phyloP scores from a whole-genome alignment of 2,888 invertebrate species.

The Sarcophaga caerulescens region DNA sequence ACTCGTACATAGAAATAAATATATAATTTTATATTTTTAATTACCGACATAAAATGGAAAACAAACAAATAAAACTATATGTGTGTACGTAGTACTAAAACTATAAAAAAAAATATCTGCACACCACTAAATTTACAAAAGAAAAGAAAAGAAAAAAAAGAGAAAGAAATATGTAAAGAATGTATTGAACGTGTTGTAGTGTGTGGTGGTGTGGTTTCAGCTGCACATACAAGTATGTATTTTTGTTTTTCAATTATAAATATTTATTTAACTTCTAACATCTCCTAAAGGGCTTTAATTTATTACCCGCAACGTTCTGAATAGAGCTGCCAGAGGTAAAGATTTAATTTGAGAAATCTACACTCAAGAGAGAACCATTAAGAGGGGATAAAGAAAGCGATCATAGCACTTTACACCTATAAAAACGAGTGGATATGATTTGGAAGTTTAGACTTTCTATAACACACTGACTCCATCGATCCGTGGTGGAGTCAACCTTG shows the following conservation, averaged over 20 bases:
- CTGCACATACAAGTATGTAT: neutral
- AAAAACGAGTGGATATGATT: too few species aligned
- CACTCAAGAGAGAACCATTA: too few species aligned
- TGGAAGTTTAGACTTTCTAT: too few species aligned
- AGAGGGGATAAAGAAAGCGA: too few species aligned
- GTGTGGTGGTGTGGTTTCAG: neutral
- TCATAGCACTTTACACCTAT: too few species aligned
- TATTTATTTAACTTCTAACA: conserved; percentile 52
- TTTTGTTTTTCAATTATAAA: conserved; percentile 20
- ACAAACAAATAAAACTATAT: conserved; percentile 10
- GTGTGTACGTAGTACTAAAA: neutral
- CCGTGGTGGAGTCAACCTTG: too few species aligned
- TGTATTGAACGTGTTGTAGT: neutral
- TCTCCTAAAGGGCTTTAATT: conserved; percentile 43
- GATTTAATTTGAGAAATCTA: neutral
- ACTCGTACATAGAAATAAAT: neutral
- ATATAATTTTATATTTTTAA: conserved; percentile 33
- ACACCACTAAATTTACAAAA: neutral
- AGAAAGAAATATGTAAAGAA: neutral
- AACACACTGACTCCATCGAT: too few species aligned
- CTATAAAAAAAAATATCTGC: neutral
- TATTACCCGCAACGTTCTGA: conserved; percentile 6
- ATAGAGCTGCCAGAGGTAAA: conserved; percentile 15
- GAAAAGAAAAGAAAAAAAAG: neutral
- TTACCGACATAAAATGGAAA: conserved; percentile 50